Base-by-base conservation (phyloP, 2,888 invertebrate species). In the Leucania comma region DNA sequence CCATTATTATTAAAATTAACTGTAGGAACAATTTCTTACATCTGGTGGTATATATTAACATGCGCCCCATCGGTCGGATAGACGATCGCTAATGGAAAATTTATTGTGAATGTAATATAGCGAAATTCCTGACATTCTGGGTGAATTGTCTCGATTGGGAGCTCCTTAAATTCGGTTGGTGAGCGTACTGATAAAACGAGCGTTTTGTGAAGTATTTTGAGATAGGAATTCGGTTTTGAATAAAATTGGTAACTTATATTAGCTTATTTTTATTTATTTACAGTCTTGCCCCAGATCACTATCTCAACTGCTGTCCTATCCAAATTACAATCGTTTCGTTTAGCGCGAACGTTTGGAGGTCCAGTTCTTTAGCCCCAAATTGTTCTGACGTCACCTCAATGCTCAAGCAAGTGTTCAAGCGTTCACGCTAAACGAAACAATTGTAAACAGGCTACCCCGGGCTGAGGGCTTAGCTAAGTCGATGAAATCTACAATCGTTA, bases 81-180 rank as follows among this genome's bases (percentile, higher is more conserved):
- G 60, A 57, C 29, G 60, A 46, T 5, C 32, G 51, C 65, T 87
- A 87, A 89, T 88, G 86, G 88, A 88, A 88, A 88, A 89, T 89
- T 88, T 88, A 88, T 85, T 88, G 85, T 81, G 83, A 82, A 85
- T 86, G 85, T 86, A 83, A 86, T 89, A 89, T 90, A 89, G 86
- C 81, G 74, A 87, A 89, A 89, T 90, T 88, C 88, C 83, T 29
- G 35, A 73, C 71, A 86, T 87, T 84, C 83, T 72, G 32, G 29
- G 58, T 59, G 84, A 86, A 84, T 87, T 85, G 86, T 88, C 83
- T 84, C 83, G 81, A 81, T 82, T 83, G 78, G 73, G 74, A 63
- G 78, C 81, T 46, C 75, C 78, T 81, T 75, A 79, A 87, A 85
- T 81, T 86, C 68, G 71, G 71, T 62, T 69, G 81, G 50, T 58